Evolutionary conservation across 2,888 invertebrate species (phyloP).

Genomic region (Onthophagus sagittarius): DNA sequence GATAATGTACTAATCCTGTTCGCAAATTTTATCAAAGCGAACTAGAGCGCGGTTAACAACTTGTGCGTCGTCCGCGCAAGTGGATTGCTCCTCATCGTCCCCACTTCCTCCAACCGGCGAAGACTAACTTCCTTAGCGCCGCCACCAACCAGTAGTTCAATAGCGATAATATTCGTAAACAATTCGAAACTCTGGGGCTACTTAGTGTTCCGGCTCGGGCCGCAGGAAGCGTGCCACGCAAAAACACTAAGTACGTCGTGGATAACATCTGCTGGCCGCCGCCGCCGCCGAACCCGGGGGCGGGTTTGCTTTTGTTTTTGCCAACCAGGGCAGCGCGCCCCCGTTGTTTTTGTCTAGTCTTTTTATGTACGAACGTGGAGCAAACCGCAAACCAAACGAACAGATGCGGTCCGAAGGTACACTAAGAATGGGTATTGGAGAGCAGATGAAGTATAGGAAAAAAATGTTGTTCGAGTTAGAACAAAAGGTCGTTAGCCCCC

Average conservation of each 20-base stretch:
- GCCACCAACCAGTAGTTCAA: background rate
- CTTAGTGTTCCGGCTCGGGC: background rate
- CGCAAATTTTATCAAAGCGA: background rate
- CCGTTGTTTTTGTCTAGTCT: background rate
- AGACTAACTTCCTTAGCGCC: background rate
- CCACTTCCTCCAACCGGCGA: background rate
- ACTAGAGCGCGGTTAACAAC: background rate
- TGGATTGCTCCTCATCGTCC: background rate
- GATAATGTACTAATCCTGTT: background rate
- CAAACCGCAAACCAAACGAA: background rate
- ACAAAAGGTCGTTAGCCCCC: background rate
- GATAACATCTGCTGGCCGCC: background rate
- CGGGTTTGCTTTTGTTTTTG: background rate
- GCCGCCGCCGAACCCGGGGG: background rate
- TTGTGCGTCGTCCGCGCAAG: background rate
- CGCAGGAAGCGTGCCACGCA: background rate
- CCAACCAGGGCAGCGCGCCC: background rate
- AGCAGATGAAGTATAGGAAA: background rate
- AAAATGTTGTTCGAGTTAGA: background rate
- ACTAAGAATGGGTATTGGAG: background rate
- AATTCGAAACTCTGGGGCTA: background rate
- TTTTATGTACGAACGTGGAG: background rate
- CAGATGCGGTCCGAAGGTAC: background rate
- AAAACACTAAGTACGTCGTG: background rate
- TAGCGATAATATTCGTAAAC: background rate